Evolutionary conservation across 2,113 vertebrate species (phyloP), one percentile per base, ranked within the genome.

Genomic region (Eclectus roratus): DNA sequence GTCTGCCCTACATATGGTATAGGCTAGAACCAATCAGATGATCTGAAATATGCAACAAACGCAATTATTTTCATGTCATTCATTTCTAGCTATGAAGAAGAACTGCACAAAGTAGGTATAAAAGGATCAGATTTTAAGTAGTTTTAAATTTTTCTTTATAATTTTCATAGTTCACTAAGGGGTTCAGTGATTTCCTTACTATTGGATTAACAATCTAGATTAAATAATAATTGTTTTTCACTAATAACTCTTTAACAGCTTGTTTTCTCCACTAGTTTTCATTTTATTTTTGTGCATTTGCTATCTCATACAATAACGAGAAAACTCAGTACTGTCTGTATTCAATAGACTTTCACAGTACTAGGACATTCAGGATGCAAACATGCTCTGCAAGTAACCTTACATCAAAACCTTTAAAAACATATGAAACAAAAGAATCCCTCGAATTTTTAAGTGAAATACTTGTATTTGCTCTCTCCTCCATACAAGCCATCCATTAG

Each of bases 1-100:
- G 76, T 84, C 93, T 97, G 94, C 88, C 95, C 96, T 97, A 96
- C 96, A 96, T 97, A 91, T 74, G 71, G 64, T 89, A 66, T 49
- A 91, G 76, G 65, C 79, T 83, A 70, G 65, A 94, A 92, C 66
- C 80, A 91, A 92, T 88, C 86, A 74, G 82, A 64, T 49, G 49
- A 92, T 79, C 49, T 46, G 70, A 81, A 94, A 89, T 35, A 76
- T 5, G 43, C 46, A 85, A 72, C 66, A 93, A 85, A 95, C 23
- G 16, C 0, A 4, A 79, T 68, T 63, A 55, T 84, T 92, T 94
- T 77, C 64, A 66, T 61, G 63, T 58, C 31, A 35, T 60, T 88
- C 31, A 27, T 89, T 86, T 88, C 81, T 49, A 89, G 43, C 14
- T 73, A 50, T 41, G 94, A 68, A 20, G 50, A 81, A 77, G 19